Base-by-base conservation (phyloP, 2,113 vertebrate species). In the Oreochromis niloticus region DNA sequence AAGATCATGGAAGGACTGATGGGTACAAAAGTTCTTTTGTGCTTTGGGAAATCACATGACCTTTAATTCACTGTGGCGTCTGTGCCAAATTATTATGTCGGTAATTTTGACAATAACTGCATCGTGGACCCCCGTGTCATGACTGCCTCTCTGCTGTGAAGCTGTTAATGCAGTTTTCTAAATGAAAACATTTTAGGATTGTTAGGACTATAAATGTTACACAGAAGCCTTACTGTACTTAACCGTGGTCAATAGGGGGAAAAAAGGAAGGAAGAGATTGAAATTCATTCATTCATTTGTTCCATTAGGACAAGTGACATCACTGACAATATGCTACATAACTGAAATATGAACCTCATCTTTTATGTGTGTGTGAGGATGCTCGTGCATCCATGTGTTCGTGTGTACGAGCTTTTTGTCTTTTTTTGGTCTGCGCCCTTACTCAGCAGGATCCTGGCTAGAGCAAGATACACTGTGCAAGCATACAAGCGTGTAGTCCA, bases 371-470 rank as follows among this genome's bases (percentile, higher is more conserved):
- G 36, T 80, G 78, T 81, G 66, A 48, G 68, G 56, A 83, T 63
- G 80, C 82, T 63, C 30, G 39, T 85, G 73, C 22, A 68, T 3
- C 68, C 50, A 30, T 30, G 61, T 81, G 84, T 41, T 16, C 11
- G 73, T 63, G 50, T 81, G 75, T 79, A 61, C 43, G 14, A 50
- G 13, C 71, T 79, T 56, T 78, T 82, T 83, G 57, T 83, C 55
- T 80, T 43, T 63, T 89, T 84, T 83, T 63, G 32, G 24, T 83
- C 59, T 78, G 27, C 39, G 59, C 52, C 85, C 91, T 94, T 93
- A 93, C 91, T 94, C 92, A 93, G 94, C 92, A 93, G 83, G 66
- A 89, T 56, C 86, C 88, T 85, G 86, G 66, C 83, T 55, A 12
- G 10, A 59, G 86, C 50, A 56, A 79, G 56, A 83, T 85, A 71